Conservation (phyloP, 1,140 invertebrate genomes). For the Aphis gossypii region DNA sequence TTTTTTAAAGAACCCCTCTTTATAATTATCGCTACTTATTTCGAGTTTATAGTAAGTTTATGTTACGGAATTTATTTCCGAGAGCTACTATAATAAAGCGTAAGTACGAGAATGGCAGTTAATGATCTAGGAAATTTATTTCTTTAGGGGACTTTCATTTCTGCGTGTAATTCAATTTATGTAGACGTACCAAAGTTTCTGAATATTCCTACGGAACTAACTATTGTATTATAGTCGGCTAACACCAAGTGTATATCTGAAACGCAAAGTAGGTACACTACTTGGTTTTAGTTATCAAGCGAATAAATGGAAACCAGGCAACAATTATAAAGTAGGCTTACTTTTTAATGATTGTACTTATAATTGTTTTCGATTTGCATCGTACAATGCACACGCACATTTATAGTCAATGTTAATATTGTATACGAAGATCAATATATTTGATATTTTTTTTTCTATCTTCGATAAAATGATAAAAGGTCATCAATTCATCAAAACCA, state of each 20-base stretch:
- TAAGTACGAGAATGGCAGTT: constrained; percentile 21
- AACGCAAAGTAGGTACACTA: not conserved
- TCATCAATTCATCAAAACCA: not conserved
- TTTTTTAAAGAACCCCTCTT: not conserved
- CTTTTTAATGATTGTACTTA: not conserved
- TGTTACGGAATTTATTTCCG: constrained; percentile 11
- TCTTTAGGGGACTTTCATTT: not conserved
- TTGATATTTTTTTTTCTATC: not conserved
- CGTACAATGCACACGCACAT: not conserved
- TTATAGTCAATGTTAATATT: not conserved
- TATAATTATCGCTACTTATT: not conserved
- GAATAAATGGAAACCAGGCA: not conserved
- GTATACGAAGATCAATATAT: too few relatives aligned
- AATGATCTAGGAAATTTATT: constrained; percentile 40
- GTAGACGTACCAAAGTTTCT: constrained; percentile 2
- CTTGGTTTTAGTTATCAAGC: not conserved
- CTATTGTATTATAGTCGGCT: not conserved
- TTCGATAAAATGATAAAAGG: not conserved
- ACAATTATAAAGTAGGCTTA: not conserved
- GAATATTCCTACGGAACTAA: constrained; percentile 7
- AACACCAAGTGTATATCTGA: not conserved
- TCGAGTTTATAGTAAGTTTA: constrained; percentile 13
- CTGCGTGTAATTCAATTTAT: constrained; percentile 17
- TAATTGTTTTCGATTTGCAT: not conserved
- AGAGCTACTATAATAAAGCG: not conserved